Evolutionary conservation across 1,140 invertebrate genomes (phyloP).

Genomic region (Gyrodactylus bullatarudis): DNA sequence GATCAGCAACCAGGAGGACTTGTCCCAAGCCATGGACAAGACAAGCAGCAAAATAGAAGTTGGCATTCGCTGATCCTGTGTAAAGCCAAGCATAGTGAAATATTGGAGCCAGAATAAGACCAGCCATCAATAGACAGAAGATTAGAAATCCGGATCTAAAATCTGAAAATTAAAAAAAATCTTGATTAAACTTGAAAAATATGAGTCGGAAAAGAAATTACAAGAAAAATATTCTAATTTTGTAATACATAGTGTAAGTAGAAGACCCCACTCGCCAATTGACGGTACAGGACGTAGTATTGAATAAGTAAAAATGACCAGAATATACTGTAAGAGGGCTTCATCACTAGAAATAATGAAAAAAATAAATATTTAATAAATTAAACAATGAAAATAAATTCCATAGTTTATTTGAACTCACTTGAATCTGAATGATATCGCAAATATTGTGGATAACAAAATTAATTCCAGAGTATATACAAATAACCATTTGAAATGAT

Average conservation of each 20-base stretch:
- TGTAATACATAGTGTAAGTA: neutral
- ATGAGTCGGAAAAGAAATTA: neutral
- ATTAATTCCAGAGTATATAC: constrained; percentile 54
- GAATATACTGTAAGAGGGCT: neutral
- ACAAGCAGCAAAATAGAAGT: constrained; percentile 92
- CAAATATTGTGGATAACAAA: neutral
- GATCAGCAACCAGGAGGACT: constrained; percentile 16
- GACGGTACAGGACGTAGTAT: neutral
- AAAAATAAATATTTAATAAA: too few species aligned
- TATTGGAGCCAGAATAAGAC: constrained; percentile 53
- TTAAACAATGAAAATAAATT: too few species aligned
- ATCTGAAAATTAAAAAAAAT: constrained; percentile 15
- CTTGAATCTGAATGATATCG: neutral
- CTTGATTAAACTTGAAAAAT: neutral
- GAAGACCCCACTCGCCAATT: neutral
- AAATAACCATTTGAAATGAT: constrained; percentile 74
- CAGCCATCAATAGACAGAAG: constrained; percentile 48
- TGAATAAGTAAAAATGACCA: neutral
- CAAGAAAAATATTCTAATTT: neutral
- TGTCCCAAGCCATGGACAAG: constrained; percentile 61
- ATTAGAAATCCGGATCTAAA: constrained; percentile 58
- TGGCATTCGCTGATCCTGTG: constrained; percentile 81
- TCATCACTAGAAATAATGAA: neutral
- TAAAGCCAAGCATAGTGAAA: constrained; percentile 95
- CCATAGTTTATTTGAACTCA: too few species aligned